Conservation (phyloP, 2,797 vertebrate species). For the Acomys russatus region DNA sequence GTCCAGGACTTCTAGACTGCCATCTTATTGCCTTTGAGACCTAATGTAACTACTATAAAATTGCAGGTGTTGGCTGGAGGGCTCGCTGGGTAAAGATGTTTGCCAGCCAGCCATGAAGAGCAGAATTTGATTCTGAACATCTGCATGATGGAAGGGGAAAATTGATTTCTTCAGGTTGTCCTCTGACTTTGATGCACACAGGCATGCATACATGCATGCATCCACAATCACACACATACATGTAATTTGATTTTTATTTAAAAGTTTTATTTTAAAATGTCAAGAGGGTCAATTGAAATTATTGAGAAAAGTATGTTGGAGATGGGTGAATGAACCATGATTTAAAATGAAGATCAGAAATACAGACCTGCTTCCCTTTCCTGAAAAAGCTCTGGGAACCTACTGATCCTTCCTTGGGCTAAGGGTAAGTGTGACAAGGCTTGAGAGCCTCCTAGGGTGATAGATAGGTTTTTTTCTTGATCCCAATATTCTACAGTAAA, state of each 20-base stretch:
- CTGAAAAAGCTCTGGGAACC: too few relatives aligned
- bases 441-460: not conserved
- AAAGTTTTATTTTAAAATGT: not conserved
- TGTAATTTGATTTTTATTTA: not conserved
- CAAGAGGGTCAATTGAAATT: not conserved
- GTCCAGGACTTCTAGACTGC: not conserved
- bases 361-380: not conserved
- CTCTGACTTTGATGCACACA: not conserved
- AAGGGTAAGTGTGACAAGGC: not conserved
- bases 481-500: not conserved
- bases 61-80: not conserved
- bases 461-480: not conserved
- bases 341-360: not conserved
- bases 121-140: not conserved
- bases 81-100: not conserved
- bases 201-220: not conserved
- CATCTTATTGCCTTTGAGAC: rapidly evolving
- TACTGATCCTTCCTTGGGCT: not conserved
- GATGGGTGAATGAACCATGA: not conserved
- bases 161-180: not conserved
- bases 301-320: not conserved
- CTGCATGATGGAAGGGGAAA: not conserved
- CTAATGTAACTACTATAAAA: not conserved
- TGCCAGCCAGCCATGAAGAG: not conserved
- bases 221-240: not conserved